A percentile compares a stretch with the other conserved stretches of the same genome.
phyloP scores from a whole-genome alignment of 1,140 invertebrate species.

The Piezodorus guildinii region DNA sequence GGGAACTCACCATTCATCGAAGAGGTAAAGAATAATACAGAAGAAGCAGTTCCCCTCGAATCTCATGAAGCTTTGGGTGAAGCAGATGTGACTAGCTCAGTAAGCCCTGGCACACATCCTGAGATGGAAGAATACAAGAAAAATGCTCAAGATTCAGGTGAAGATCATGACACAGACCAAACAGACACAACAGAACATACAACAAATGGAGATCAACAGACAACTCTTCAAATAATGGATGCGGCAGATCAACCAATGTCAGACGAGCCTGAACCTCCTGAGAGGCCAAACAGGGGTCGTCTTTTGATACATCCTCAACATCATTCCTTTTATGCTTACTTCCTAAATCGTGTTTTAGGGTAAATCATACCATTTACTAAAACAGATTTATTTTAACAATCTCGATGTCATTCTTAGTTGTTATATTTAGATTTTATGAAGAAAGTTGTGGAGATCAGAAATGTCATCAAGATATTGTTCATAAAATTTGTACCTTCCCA shows the following conservation, averaged over 20 bases:
- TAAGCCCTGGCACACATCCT: constrained; percentile 2
- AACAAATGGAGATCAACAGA: not conserved
- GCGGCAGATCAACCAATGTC: not conserved
- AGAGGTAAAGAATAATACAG: constrained; percentile 14
- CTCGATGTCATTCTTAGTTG: constrained; percentile 3
- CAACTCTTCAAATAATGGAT: not conserved
- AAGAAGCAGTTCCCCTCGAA: constrained; percentile 14
- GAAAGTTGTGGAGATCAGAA: not conserved
- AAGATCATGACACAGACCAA: constrained; percentile 12
- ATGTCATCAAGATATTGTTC: too few species aligned
- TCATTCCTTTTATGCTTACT: constrained; percentile 39
- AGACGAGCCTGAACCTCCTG: constrained; percentile 24
- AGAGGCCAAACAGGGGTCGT: constrained; percentile 34
- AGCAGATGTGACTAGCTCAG: not conserved
- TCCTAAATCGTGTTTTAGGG: constrained; percentile 38
- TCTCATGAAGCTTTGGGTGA: constrained; percentile 17
- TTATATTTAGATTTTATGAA: not conserved
- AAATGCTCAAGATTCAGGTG: constrained; percentile 17
- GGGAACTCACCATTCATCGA: constrained; percentile 27
- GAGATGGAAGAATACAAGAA: constrained; percentile 18
- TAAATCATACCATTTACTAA: constrained; percentile 27
- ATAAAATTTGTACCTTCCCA: too few species aligned
- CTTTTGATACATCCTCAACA: constrained; percentile 34
- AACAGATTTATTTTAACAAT: not conserved
- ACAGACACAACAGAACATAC: not conserved